Evolutionary conservation across 2,797 vertebrate genomes (phyloP).

Genomic region (Nyctibius grandis): DNA sequence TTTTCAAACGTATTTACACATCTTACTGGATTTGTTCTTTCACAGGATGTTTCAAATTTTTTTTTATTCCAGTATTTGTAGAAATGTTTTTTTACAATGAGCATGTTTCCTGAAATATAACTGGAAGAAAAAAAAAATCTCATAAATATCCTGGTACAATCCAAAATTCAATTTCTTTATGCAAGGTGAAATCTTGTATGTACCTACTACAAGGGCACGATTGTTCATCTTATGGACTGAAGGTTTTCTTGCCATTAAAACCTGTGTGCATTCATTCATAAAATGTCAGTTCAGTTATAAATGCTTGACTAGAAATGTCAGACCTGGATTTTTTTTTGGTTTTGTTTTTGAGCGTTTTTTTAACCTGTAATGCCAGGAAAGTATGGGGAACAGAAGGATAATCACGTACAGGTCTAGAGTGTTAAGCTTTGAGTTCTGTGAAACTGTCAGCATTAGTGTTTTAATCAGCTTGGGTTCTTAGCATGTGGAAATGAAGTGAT

Average conservation of each 20-base stretch:
- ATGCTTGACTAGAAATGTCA: neutral
- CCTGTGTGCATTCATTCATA: neutral
- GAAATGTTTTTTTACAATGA: neutral
- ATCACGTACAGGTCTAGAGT: neutral
- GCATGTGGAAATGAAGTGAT: neutral
- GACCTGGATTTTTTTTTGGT: fast-evolving
- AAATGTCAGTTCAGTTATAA: neutral
- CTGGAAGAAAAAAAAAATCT: neutral
- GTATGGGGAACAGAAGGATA: neutral
- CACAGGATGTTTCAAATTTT: neutral
- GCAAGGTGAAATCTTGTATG: neutral
- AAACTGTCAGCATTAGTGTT: neutral
- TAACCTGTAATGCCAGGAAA: neutral
- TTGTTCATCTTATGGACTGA: neutral
- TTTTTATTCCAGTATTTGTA: neutral
- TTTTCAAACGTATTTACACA: neutral
- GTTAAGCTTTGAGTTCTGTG: neutral
- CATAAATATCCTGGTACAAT: neutral
- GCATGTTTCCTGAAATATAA: neutral
- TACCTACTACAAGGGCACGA: neutral
- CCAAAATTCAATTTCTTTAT: neutral
- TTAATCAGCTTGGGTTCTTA: neutral
- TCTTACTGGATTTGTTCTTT: neutral
- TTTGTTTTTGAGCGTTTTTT: neutral
- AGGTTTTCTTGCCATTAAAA: slow-evolving; percentile 1